phyloP scores from a whole-genome alignment of 2,113 vertebrate genomes.

The Calyptomena viridis region DNA sequence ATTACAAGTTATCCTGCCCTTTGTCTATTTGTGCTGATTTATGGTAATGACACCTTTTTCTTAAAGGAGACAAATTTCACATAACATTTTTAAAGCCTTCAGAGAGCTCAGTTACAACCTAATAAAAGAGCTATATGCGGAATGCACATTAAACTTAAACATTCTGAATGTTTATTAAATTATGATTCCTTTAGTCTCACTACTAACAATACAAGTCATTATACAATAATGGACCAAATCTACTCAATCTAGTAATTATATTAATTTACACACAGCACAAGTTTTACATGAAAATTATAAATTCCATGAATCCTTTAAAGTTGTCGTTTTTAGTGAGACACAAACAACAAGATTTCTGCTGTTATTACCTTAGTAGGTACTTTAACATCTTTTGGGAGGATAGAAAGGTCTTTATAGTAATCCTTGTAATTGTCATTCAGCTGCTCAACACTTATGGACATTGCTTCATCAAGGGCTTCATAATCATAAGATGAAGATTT shows the following conservation, averaged over 20 bases:
- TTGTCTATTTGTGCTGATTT: neutral
- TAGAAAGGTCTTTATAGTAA: slow-evolving; percentile 90
- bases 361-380: slow-evolving; percentile 88
- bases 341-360: neutral
- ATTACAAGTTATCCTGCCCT: neutral
- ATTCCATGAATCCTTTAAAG: neutral
- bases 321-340: too few species aligned
- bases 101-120: neutral
- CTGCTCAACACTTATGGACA: slow-evolving; percentile 94
- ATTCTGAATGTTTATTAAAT: neutral
- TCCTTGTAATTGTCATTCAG: slow-evolving; percentile 80
- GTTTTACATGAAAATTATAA: neutral
- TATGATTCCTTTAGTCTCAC: neutral
- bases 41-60: neutral
- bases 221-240: neutral
- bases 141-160: neutral
- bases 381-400: slow-evolving; percentile 91
- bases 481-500: slow-evolving; percentile 97
- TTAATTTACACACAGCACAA: neutral
- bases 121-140: neutral
- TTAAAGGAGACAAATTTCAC: neutral
- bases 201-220: neutral
- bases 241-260: neutral
- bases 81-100: neutral
- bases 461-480: slow-evolving; percentile 96